Evolutionary conservation across 2,797 vertebrate species (phyloP).

Genomic region (Aselliscus stoliczkanus): DNA sequence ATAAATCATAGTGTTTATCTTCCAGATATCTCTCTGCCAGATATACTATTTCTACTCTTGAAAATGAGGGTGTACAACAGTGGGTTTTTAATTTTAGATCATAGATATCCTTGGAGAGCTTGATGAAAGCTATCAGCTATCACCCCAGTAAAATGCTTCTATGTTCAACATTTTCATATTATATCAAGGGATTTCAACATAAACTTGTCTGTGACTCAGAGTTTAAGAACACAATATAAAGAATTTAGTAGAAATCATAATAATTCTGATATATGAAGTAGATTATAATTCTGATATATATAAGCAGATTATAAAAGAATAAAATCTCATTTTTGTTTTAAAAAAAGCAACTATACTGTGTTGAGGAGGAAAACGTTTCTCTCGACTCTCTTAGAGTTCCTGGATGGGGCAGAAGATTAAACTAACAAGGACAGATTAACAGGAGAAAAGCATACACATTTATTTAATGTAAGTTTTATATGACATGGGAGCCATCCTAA

Average conservation of each 20-base stretch:
- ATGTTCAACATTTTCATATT: not conserved
- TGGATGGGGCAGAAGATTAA: not conserved
- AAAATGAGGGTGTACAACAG: not conserved
- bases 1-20: not conserved
- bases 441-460: not conserved
- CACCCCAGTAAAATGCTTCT: not conserved
- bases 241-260: not conserved
- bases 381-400: not conserved
- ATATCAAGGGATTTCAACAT: not conserved
- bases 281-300: not conserved
- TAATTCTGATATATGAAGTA: not conserved
- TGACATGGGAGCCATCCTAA: too few species aligned
- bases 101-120: not conserved
- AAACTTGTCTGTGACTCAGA: not conserved
- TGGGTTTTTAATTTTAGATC: not conserved
- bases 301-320: not conserved
- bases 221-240: not conserved
- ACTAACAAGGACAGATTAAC: not conserved
- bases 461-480: not conserved
- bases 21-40: not conserved
- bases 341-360: not conserved
- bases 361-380: not conserved
- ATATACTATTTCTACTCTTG: not conserved
- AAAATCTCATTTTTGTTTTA: not conserved
- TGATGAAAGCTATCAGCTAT: not conserved